Evolutionary conservation across 2,113 vertebrate species (phyloP), one percentile per base, ranked within the genome.

Genomic region (Prunella himalayana): DNA sequence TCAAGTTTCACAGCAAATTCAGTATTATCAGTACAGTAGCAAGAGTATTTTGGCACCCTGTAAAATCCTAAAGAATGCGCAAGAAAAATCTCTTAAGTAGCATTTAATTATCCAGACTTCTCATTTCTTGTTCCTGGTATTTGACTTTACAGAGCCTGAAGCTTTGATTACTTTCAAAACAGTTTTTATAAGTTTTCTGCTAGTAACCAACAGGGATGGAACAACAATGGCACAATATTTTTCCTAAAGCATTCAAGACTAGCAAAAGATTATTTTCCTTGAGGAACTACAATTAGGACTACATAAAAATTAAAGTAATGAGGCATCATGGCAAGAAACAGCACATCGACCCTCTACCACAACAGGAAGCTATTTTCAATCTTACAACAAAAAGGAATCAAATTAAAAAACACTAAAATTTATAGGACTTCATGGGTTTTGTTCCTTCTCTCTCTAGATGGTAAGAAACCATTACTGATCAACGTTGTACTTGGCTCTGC

Each of bases 311-410:
- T 69, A 94, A 92, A 92, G 61, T 84, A 93, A 95, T 21, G 33
- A 96, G 90, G 88, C 94, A 95, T 92, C 76, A 88, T 42, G 82
- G 90, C 94, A 94, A 93, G 56, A 60, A 76, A 85, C 15, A 93
- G 82, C 88, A 93, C 75, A 92, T 51, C 0, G 2, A 97, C 88
- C 82, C 76, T 90, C 57, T 51, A 86, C 60, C 71, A 85, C 72
- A 78, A 88, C 47, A 93, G 72, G 86, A 88, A 94, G 72, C 16
- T 4, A 56, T 71, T 93, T 88, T 61, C 68, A 70, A 28, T 60
- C 44, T 79, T 68, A 79, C 31, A 96, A 82, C 82, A 81, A 70
- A 95, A 82, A 72, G 22, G 31, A 94, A 90, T 37, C 39, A 86
- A 78, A 77, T 41, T 33, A 21, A 81, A 77, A 65, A 80, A 6